A percentile compares a stretch with the other conserved stretches of the same genome.
Conservation (phyloP, 2,888 invertebrate species). For the Salpingus planirostris region DNA sequence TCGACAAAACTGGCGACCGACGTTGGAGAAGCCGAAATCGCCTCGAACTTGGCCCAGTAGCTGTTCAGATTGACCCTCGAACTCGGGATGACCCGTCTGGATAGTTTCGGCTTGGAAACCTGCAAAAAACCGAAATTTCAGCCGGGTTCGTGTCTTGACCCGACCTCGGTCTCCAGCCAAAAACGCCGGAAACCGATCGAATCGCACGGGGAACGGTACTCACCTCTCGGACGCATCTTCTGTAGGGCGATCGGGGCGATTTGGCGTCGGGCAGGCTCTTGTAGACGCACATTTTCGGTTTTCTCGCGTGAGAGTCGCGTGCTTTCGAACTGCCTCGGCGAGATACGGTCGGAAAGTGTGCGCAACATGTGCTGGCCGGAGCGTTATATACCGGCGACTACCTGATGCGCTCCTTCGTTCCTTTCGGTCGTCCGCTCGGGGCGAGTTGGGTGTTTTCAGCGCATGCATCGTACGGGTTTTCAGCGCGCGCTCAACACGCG, state of each 20-base stretch:
- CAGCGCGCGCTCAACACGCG: slow-evolving; percentile 41
- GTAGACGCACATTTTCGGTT: slow-evolving; percentile 45
- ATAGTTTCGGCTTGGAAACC: slow-evolving; percentile 50
- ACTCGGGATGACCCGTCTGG: slow-evolving; percentile 48
- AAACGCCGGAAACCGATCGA: too few relatives aligned
- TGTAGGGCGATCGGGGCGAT: slow-evolving; percentile 48
- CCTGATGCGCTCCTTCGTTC: slow-evolving; percentile 16
- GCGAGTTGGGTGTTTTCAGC: too few relatives aligned
- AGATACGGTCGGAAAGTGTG: slow-evolving; percentile 26
- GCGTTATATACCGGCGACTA: slow-evolving; percentile 29
- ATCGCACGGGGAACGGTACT: slow-evolving; percentile 20
- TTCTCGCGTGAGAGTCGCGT: slow-evolving; percentile 5
- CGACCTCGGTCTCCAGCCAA: slow-evolving; percentile 8
- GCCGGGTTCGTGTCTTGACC: slow-evolving; percentile 11
- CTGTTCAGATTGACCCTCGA: slow-evolving; percentile 56
- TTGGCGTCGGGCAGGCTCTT: slow-evolving; percentile 42
- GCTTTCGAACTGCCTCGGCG: slow-evolving; percentile 3
- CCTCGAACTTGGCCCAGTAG: slow-evolving; percentile 56
- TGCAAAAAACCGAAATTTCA: slow-evolving; percentile 34
- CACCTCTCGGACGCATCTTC: slow-evolving; percentile 51
- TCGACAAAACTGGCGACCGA: slow-evolving; percentile 24
- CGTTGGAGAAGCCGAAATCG: slow-evolving; percentile 31
- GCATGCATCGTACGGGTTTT: slow-evolving; percentile 26
- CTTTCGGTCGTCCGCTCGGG: too few relatives aligned
- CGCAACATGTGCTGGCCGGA: slow-evolving; percentile 24